Conservation (phyloP, 2,888 invertebrate species). For the Geophilus truncorum region DNA sequence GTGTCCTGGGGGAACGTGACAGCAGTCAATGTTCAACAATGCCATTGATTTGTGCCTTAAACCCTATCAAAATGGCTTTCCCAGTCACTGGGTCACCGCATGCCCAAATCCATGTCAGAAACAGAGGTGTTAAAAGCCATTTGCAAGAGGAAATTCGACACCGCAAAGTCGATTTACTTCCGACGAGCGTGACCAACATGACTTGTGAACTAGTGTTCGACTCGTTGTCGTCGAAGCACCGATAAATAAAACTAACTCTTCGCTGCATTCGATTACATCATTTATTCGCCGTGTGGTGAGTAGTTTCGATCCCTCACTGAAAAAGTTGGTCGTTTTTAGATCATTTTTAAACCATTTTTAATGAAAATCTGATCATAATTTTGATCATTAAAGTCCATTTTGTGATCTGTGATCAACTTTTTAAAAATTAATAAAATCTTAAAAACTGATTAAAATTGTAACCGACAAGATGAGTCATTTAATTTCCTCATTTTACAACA, state of each 20-base stretch:
- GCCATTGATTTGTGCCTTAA: not conserved
- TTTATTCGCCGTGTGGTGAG: not conserved
- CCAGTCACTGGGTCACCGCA: not conserved
- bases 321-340: no score
- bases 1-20: no score
- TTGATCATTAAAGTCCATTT: no score
- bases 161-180: not conserved
- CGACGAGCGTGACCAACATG: slow-evolving; percentile 4
- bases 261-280: not conserved
- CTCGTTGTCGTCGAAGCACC: not conserved
- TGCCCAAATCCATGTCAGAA: not conserved
- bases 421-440: no score
- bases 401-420: no score
- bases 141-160: not conserved
- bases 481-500: no score
- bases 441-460: no score
- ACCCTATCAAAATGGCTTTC: not conserved
- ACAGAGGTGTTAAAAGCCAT: not conserved
- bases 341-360: no score
- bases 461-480: no score
- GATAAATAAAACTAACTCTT: not conserved
- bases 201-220: not conserved
- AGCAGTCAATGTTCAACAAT: not conserved
- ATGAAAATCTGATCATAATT: no score
- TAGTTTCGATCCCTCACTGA: not conserved